Evolutionary conservation across 2,888 invertebrate genomes (phyloP).

Genomic region (Drosophila yooni): DNA sequence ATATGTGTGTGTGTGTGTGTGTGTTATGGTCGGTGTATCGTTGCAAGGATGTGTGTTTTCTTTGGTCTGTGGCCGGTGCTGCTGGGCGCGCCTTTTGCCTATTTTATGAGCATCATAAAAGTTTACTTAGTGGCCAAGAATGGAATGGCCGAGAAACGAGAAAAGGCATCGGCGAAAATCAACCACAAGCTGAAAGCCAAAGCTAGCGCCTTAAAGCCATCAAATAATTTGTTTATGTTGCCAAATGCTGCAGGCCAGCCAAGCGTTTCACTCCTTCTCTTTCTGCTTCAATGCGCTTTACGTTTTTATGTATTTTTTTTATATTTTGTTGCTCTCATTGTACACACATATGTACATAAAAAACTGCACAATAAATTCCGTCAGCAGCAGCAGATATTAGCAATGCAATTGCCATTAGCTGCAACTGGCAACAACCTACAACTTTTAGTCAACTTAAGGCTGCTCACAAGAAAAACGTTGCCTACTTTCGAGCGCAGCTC

Average conservation of each 20-base stretch:
- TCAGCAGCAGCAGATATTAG: slow-evolving; percentile 13
- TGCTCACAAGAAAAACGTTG: slow-evolving; percentile 24
- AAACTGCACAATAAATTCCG: slow-evolving; percentile 26
- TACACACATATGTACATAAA: slow-evolving; percentile 15
- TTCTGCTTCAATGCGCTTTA: neutral
- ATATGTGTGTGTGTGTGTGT: slow-evolving; percentile 33
- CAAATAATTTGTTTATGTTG: slow-evolving; percentile 80
- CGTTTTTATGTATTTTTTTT: neutral
- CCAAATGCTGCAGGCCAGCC: slow-evolving; percentile 51
- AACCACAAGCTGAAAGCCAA: slow-evolving; percentile 32
- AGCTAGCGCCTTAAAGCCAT: slow-evolving; percentile 59
- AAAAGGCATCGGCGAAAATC: slow-evolving; percentile 25
- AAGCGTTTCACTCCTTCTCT: slow-evolving; percentile 1
- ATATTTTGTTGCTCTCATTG: slow-evolving; percentile 13
- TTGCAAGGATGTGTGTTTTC: slow-evolving; percentile 1
- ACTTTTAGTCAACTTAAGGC: slow-evolving; percentile 10
- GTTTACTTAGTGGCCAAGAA: slow-evolving; percentile 75
- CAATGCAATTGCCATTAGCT: slow-evolving; percentile 9
- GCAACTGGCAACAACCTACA: slow-evolving; percentile 4
- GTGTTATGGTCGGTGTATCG: slow-evolving; percentile 20
- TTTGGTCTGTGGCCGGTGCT: slow-evolving; percentile 10
- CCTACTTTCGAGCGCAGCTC: slow-evolving; percentile 23
- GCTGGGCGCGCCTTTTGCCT: slow-evolving; percentile 68
- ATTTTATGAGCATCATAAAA: slow-evolving; percentile 76
- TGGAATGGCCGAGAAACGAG: slow-evolving; percentile 47